These are phyloP conservation scores for Caenorhabditis virilis DNA, from an alignment of 2,888 invertebrate genomes.

Conservation along the genomic window DNA sequence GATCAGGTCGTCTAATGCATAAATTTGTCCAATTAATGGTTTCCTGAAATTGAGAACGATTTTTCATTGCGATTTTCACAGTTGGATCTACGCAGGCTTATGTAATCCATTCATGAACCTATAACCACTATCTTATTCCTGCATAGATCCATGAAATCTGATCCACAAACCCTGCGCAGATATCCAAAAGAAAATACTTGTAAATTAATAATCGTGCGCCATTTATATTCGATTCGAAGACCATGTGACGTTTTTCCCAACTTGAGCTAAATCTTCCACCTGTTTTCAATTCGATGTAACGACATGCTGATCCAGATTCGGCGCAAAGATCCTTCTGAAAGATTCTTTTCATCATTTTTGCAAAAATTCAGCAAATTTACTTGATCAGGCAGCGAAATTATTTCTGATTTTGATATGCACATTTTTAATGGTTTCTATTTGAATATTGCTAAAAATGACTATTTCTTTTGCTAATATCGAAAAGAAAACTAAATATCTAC, in stretches of 20 bases:
- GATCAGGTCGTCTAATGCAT: background rate
- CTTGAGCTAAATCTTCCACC: background rate
- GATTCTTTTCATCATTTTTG: background rate
- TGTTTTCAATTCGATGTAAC: background rate
- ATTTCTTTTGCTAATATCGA: too few species aligned
- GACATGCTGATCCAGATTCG: background rate
- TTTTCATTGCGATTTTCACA: too few species aligned
- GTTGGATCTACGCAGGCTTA: too few species aligned
- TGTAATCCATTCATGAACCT: too few species aligned
- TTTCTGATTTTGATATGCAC: background rate
- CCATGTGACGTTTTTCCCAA: constrained; percentile 1
- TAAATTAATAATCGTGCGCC: background rate
- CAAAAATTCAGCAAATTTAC: background rate
- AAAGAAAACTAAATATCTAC: too few species aligned
- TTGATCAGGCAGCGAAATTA: constrained; percentile 1
- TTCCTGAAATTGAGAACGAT: background rate
- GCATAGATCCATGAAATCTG: background rate
- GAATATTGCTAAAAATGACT: too few species aligned
- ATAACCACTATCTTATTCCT: too few species aligned
- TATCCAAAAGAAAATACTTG: constrained; percentile 5
- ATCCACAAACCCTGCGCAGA: constrained; percentile 1
- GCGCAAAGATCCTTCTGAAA: background rate
- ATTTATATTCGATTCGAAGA: background rate
- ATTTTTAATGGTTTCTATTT: too few species aligned
- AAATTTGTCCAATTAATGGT: constrained; percentile 1